A percentile compares a stretch with the other conserved stretches of the same genome.
These are phyloP conservation scores for Coenobita brevimanus DNA, from an alignment of 1,140 invertebrate genomes.

Conservation along the genomic window DNA sequence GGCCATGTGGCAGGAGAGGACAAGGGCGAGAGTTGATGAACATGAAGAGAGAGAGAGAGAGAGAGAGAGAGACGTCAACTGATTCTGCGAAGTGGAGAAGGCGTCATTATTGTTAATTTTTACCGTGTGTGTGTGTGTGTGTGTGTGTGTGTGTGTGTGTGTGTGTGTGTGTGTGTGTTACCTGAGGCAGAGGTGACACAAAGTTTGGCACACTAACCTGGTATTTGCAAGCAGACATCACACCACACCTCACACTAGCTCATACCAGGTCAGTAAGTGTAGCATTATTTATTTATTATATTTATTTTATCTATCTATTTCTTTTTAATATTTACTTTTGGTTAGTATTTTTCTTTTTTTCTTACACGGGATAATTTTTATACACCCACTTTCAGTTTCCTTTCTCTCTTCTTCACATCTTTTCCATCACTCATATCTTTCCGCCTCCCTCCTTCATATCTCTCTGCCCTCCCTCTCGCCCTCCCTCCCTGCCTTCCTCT, in stretches of 20 bases:
- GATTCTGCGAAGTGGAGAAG: too few relatives aligned
- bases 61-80: slow-evolving; percentile 1
- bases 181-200: not conserved
- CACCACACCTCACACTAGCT: too few relatives aligned
- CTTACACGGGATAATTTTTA: not conserved
- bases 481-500: too few relatives aligned
- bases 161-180: not conserved
- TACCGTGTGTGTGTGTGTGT: not conserved
- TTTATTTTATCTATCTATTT: too few relatives aligned
- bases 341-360: not conserved
- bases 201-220: too few relatives aligned
- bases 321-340: too few relatives aligned
- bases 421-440: not conserved
- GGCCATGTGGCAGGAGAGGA: too few relatives aligned
- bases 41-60: not conserved
- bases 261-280: too few relatives aligned
- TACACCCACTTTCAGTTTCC: not conserved
- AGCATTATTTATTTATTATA: too few relatives aligned
- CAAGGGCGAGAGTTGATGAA: too few relatives aligned
- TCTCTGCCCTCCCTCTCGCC: not conserved
- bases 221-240: too few relatives aligned
- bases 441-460: not conserved
- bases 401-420: not conserved
- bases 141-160: not conserved
- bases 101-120: not conserved